phyloP scores from a whole-genome alignment of 2,888 invertebrate genomes.

The Ornithoptera priamus region DNA sequence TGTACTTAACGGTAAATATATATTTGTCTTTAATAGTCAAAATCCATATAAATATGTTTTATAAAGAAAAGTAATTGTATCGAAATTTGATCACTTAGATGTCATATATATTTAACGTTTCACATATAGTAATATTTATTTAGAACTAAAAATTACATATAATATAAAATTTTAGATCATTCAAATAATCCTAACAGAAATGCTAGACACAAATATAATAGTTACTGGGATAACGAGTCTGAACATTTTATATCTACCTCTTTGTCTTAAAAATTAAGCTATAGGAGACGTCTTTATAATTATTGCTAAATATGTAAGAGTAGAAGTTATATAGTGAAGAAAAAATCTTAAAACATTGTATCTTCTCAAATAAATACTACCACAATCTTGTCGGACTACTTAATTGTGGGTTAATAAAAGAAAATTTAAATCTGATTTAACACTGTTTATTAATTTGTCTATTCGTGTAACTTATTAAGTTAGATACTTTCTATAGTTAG shows the following conservation, averaged over 20 bases:
- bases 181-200: slow-evolving; percentile 1
- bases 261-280: not conserved
- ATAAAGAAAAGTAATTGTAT: not conserved
- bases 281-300: not conserved
- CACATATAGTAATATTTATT: slow-evolving; percentile 24
- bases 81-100: not conserved
- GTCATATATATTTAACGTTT: not conserved
- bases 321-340: not conserved
- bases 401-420: no score
- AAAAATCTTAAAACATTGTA: not conserved
- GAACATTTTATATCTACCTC: no score
- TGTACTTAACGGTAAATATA: no score
- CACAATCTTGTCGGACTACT: no score
- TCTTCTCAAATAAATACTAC: not conserved
- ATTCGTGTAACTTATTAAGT: not conserved
- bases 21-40: no score
- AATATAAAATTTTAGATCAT: slow-evolving; percentile 36
- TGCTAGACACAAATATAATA: not conserved
- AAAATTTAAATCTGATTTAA: no score
- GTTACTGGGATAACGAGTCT: no score
- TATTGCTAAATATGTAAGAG: not conserved
- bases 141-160: slow-evolving; percentile 23
- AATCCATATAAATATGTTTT: not conserved
- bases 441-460: not conserved
- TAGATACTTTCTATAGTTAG: not conserved